These are phyloP conservation scores for Caenorhabditis wallacei DNA, from an alignment of 2,888 invertebrate species.

Conservation along the genomic window DNA sequence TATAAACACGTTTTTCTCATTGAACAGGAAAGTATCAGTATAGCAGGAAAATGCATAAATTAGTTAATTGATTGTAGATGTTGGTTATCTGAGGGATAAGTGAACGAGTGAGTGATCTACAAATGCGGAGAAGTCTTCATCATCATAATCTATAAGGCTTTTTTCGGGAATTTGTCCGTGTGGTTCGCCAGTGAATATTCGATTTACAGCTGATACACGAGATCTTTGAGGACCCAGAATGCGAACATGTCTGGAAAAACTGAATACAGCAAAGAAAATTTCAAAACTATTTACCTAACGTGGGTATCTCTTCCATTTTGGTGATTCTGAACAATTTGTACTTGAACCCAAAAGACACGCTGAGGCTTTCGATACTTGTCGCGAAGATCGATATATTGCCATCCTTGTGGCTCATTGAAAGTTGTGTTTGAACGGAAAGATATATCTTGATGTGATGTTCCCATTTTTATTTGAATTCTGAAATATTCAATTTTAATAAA, in stretches of 20 bases:
- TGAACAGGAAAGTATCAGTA: conserved; percentile 17
- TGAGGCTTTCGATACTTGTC: conserved; percentile 51
- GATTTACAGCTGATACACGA: conserved; percentile 55
- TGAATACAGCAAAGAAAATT: neutral
- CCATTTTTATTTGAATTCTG: conserved; percentile 61
- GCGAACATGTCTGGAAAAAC: conserved; percentile 66
- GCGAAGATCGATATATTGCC: conserved; percentile 74
- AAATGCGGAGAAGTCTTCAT: conserved; percentile 31
- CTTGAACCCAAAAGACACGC: conserved; percentile 96
- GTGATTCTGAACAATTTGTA: conserved; percentile 97
- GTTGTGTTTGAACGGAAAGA: conserved; percentile 19
- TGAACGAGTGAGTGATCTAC: conserved; percentile 42
- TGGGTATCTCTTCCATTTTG: conserved; percentile 99
- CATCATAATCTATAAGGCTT: conserved; percentile 2
- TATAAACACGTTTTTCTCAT: conserved; percentile 10
- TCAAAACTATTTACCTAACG: conserved; percentile 88
- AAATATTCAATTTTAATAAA: neutral
- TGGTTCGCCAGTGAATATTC: conserved; percentile 62
- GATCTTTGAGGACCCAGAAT: conserved; percentile 68
- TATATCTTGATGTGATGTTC: conserved; percentile 48
- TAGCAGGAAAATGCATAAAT: conserved; percentile 1
- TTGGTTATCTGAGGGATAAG: conserved; percentile 36
- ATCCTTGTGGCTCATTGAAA: conserved; percentile 61
- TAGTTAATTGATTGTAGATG: neutral
- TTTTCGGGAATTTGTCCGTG: conserved; percentile 17